A percentile compares a stretch with the other conserved stretches of the same genome.
These are phyloP conservation scores for Cerastoderma edule DNA, from an alignment of 2,888 invertebrate genomes.

Conservation along the genomic window DNA sequence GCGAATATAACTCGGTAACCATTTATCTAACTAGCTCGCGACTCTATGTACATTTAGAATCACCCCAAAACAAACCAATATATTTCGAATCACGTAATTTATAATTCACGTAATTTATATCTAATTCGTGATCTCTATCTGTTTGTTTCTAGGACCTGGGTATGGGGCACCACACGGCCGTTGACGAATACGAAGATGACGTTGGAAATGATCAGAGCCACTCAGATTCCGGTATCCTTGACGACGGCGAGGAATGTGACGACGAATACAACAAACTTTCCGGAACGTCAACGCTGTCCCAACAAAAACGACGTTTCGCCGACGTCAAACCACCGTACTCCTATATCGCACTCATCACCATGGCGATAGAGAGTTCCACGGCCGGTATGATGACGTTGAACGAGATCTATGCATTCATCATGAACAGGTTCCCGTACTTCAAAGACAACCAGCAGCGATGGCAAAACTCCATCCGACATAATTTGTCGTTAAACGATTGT, in stretches of 20 bases:
- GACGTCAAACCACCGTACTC: constrained; percentile 99
- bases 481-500: constrained; percentile 97
- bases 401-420: constrained; percentile 95
- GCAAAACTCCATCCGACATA: constrained; percentile 89
- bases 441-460: constrained; percentile 91
- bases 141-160: constrained; percentile 40
- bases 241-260: constrained; percentile 40
- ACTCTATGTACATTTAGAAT: too few species aligned
- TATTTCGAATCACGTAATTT: too few species aligned
- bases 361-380: constrained; percentile 99
- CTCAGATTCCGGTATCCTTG: constrained; percentile 50
- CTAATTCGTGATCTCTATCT: too few species aligned
- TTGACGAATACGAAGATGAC: constrained; percentile 43
- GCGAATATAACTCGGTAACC: too few species aligned
- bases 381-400: constrained; percentile 97
- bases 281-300: constrained; percentile 77
- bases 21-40: too few species aligned
- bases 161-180: constrained; percentile 29
- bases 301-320: constrained; percentile 81
- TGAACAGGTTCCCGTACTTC: constrained; percentile 94
- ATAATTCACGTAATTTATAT: too few species aligned
- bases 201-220: constrained; percentile 31
- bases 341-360: constrained; percentile 99
- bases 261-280: constrained; percentile 57
- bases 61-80: too few species aligned